Evolutionary conservation across 1,140 invertebrate genomes (phyloP).

Genomic region (Lordiphosa mommai): DNA sequence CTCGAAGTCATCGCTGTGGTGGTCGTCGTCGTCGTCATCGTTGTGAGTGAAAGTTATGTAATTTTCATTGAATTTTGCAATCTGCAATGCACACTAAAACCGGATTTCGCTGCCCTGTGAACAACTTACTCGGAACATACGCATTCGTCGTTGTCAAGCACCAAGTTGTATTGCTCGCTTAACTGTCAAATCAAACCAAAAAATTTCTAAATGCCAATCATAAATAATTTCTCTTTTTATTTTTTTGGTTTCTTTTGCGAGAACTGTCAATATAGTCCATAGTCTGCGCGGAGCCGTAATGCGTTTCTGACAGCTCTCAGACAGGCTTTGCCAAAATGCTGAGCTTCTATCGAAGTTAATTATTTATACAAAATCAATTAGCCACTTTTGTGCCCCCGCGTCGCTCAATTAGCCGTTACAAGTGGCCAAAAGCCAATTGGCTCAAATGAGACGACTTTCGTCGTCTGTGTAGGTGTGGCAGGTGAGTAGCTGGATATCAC

Average conservation of each 20-base stretch:
- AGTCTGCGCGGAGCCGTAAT: conserved; percentile 21
- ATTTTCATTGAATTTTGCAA: conserved; percentile 62
- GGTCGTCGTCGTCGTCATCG: conserved; percentile 41
- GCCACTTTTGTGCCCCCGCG: conserved; percentile 46
- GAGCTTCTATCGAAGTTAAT: conserved; percentile 10
- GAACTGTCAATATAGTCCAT: conserved; percentile 34
- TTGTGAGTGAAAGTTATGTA: conserved; percentile 72
- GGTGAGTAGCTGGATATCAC: conserved; percentile 19
- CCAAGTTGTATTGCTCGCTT: conserved; percentile 28
- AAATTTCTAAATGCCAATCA: conserved; percentile 75
- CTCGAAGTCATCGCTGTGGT: not conserved
- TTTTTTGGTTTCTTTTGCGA: conserved; percentile 21
- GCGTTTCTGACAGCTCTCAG: conserved; percentile 54
- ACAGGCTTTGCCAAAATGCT: conserved; percentile 32
- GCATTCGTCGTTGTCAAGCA: conserved; percentile 17
- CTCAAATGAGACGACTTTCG: conserved; percentile 43
- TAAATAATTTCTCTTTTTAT: conserved; percentile 69
- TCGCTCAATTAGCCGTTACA: conserved; percentile 69
- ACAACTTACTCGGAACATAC: conserved; percentile 25
- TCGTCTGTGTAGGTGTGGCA: conserved; percentile 23
- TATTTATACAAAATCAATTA: conserved; percentile 55
- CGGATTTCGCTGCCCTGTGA: conserved; percentile 42
- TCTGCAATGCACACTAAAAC: conserved; percentile 54
- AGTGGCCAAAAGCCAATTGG: conserved; percentile 54
- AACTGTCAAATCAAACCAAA: conserved; percentile 62